phyloP scores from a whole-genome alignment of 2,113 vertebrate species.

The Martes martes region DNA sequence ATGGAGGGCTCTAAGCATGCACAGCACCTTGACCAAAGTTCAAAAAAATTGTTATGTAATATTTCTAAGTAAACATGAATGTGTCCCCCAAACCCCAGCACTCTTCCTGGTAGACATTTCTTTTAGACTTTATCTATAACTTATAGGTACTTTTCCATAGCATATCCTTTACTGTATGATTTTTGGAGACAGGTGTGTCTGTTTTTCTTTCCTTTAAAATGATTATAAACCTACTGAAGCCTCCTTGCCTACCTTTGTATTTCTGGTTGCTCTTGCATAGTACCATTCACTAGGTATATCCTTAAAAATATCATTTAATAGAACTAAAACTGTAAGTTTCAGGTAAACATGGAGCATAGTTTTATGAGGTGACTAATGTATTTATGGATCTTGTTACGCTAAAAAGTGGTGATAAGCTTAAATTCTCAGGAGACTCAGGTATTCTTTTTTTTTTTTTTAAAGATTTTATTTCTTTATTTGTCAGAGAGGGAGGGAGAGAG shows the following conservation, averaged over 20 bases:
- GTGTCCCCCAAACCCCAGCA: background rate
- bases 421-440: conserved; percentile 2
- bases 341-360: background rate
- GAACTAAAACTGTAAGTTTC: background rate
- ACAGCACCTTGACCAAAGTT: background rate
- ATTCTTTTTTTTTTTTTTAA: background rate
- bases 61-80: background rate
- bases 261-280: background rate
- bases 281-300: background rate
- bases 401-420: background rate
- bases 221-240: background rate
- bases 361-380: background rate
- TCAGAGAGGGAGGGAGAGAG: too few species aligned
- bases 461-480: background rate
- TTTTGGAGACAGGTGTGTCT: background rate
- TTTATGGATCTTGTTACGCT: conserved; percentile 16
- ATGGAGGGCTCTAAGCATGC: background rate
- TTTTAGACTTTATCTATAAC: background rate
- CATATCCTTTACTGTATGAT: background rate
- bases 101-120: background rate
- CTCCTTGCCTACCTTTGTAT: background rate
- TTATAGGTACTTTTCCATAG: background rate
- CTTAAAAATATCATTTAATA: conserved; percentile 9
- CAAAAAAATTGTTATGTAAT: background rate
- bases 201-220: background rate